Base-by-base conservation (phyloP, 2,797 vertebrate genomes). In the Hylomyscus alleni region DNA sequence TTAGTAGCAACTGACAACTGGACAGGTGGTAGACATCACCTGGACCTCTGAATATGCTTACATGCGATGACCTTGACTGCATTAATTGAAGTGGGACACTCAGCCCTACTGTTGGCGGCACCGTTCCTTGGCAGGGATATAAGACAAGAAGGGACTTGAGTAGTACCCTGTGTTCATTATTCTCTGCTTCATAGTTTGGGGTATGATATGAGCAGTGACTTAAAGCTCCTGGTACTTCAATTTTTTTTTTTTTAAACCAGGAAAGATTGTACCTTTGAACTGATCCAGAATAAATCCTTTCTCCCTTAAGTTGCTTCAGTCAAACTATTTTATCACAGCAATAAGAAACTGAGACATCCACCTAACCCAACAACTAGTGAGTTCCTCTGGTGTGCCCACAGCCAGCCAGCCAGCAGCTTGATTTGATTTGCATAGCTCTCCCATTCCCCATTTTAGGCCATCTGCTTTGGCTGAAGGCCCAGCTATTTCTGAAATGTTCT, bases 401-500 rank as follows among this genome's bases (percentile, higher is more conserved):
- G 90, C 95, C 22, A 44, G 90, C 95, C 22, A 44, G 92, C 94
- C 86, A 87, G 69, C 34, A 56, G 86, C 52, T 72, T 73, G 73
- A 22, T 92, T 86, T 89, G 65, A 89, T 94, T 86, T 95, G 77
- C 56, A 65, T 15, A 29, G 44, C 72, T 95, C 90, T 93, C 93
- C 92, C 81, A 92, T 95, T 93, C 95, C 94, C 95, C 93, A 95
- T 92, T 95, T 95, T 86, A 54, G 73, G 95, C 95, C 95, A 95
- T 97, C 95, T 98, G 96, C 77, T 90, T 97, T 97, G 97, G 96
- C 92, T 78, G 9, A 95, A 96, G 58, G 83, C 93, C 90, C 62
- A 97, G 92, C 67, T 97, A 60, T 95, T 98, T 97, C 93, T 94
- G 67, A 96, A 97, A 95, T 56, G 73, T 95, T 96, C 96, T 96